Percentiles rank a stretch among this genome's conserved stretches.
Conservation (phyloP, 2,888 invertebrate species). For the Microctonus brassicae region DNA sequence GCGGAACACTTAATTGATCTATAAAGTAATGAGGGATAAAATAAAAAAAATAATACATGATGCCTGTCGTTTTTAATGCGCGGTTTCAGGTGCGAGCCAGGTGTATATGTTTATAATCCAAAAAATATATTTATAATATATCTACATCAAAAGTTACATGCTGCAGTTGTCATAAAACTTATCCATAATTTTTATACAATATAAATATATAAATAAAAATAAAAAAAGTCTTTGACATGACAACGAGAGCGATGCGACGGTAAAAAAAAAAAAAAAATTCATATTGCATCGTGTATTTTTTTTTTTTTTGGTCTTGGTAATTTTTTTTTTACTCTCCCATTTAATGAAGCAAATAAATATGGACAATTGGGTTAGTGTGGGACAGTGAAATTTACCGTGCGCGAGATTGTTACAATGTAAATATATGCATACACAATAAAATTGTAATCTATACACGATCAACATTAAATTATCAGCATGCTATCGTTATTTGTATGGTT, state of each 20-base stretch:
- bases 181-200: too few relatives aligned
- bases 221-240: too few relatives aligned
- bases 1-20: background rate
- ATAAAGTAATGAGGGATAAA: background rate
- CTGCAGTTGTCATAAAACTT: background rate
- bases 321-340: too few relatives aligned
- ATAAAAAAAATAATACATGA: too few relatives aligned
- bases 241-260: background rate
- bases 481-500: slow-evolving; percentile 58
- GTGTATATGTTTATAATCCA: background rate
- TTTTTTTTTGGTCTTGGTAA: too few relatives aligned
- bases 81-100: background rate
- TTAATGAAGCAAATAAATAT: background rate
- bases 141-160: too few relatives aligned
- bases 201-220: too few relatives aligned
- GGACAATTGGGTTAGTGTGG: too few relatives aligned
- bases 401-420: slow-evolving; percentile 37
- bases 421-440: slow-evolving; percentile 56
- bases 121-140: background rate
- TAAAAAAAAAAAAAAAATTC: slow-evolving; percentile 18
- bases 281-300: too few relatives aligned
- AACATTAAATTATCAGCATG: slow-evolving; percentile 60
- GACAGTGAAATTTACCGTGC: background rate
- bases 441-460: slow-evolving; percentile 59
- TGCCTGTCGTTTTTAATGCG: too few relatives aligned